Conservation (phyloP, 2,888 invertebrate species). For the Eristalinus aeneus region DNA sequence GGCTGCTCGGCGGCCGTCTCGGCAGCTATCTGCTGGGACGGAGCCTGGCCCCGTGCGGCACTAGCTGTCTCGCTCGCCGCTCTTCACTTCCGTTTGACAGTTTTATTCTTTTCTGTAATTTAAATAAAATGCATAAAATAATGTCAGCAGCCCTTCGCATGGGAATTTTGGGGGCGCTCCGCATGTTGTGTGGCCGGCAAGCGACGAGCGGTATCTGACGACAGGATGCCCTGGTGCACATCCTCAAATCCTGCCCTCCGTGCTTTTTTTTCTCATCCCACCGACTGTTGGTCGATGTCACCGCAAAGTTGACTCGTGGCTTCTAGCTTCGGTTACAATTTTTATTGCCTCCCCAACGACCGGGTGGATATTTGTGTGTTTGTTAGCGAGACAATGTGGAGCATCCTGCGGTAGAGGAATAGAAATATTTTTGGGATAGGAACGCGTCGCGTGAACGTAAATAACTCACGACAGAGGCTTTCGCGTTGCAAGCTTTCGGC, state of each 20-base stretch:
- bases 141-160: slow-evolving; percentile 69
- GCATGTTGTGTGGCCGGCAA: slow-evolving; percentile 31
- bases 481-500: slow-evolving; percentile 43
- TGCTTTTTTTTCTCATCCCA: slow-evolving; percentile 8
- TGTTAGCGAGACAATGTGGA: slow-evolving; percentile 16
- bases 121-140: slow-evolving; percentile 71
- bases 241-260: slow-evolving; percentile 16
- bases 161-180: slow-evolving; percentile 55
- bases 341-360: slow-evolving; percentile 27
- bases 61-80: slow-evolving; percentile 43
- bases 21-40: slow-evolving; percentile 45
- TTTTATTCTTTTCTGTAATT: slow-evolving; percentile 72
- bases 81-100: slow-evolving; percentile 64
- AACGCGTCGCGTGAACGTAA: slow-evolving; percentile 67
- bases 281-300: slow-evolving; percentile 32
- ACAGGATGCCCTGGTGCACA: slow-evolving; percentile 51
- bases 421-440: slow-evolving; percentile 65
- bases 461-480: slow-evolving; percentile 62
- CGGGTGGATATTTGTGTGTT: slow-evolving; percentile 26
- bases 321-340: slow-evolving; percentile 58
- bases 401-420: slow-evolving; percentile 52
- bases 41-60: background rate
- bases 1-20: slow-evolving; percentile 45
- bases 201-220: slow-evolving; percentile 35
- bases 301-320: slow-evolving; percentile 61